Evolutionary conservation across 1,140 invertebrate species (phyloP).

Genomic region (Mya arenaria): DNA sequence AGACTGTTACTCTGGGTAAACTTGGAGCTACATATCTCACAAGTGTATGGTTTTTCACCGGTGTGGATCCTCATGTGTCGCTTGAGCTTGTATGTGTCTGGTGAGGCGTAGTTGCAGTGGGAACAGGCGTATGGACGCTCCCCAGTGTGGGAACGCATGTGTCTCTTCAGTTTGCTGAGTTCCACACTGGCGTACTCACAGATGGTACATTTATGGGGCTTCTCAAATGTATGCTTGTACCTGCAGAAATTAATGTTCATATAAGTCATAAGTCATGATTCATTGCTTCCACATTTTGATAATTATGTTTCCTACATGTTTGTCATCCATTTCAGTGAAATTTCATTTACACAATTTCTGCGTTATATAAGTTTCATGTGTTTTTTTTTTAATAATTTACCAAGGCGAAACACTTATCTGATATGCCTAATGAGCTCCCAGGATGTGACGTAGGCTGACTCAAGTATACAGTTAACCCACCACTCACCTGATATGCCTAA

Average conservation of each 20-base stretch:
- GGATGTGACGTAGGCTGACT: too few species aligned
- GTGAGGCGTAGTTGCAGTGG: slow-evolving; percentile 98
- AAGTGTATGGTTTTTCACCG: slow-evolving; percentile 95
- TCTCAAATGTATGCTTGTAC: slow-evolving; percentile 94
- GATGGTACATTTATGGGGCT: slow-evolving; percentile 96
- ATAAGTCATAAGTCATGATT: too few species aligned
- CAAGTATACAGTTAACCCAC: too few species aligned
- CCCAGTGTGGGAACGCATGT: slow-evolving; percentile 93
- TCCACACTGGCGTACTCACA: slow-evolving; percentile 98
- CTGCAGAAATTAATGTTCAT: slow-evolving; percentile 30
- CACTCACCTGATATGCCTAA: slow-evolving; percentile 93
- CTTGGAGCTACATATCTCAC: slow-evolving; percentile 88
- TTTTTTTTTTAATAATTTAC: too few species aligned
- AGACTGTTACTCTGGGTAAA: slow-evolving; percentile 97
- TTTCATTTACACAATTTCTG: neutral
- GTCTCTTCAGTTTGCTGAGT: slow-evolving; percentile 94
- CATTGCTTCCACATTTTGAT: too few species aligned
- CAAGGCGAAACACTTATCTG: too few species aligned
- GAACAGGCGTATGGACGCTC: slow-evolving; percentile 86
- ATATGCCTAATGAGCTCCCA: too few species aligned
- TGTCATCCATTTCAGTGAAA: too few species aligned
- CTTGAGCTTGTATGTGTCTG: slow-evolving; percentile 97
- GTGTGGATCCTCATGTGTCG: slow-evolving; percentile 97
- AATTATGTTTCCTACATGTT: too few species aligned
- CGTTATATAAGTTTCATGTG: too few species aligned